Evolutionary conservation across 1,140 invertebrate species (phyloP).

Genomic region (Penaeus indicus): DNA sequence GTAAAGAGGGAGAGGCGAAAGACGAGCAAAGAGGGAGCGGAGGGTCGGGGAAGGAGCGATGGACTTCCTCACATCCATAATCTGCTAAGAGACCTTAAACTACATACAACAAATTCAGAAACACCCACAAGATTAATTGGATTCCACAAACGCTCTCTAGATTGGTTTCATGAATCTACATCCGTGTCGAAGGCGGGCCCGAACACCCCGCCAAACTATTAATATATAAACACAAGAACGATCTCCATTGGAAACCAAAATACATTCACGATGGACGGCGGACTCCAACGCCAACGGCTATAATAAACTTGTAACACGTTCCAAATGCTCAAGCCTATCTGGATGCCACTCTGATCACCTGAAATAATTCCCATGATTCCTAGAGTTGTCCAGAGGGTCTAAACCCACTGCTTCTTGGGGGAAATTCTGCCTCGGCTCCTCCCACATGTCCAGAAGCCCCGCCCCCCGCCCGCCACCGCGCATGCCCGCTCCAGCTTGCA

Average conservation of each 20-base stretch:
- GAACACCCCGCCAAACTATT: constrained; percentile 55
- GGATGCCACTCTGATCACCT: constrained; percentile 60
- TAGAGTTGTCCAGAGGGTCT: constrained; percentile 57
- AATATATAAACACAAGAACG: constrained; percentile 61
- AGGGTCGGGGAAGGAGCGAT: too few species aligned
- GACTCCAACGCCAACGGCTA: constrained; percentile 52
- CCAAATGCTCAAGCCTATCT: constrained; percentile 60
- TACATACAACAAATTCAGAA: constrained; percentile 37
- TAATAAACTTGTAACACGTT: constrained; percentile 63
- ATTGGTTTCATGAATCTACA: constrained; percentile 62
- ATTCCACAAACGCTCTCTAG: constrained; percentile 58
- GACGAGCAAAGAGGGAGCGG: too few species aligned
- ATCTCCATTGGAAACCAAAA: constrained; percentile 60
- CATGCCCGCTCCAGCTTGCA: constrained; percentile 37
- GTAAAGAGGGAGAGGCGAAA: too few species aligned
- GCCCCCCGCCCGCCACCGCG: neutral
- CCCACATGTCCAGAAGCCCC: constrained; percentile 18
- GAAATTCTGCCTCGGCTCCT: constrained; percentile 22
- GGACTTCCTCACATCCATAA: too few species aligned
- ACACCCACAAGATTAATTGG: constrained; percentile 55
- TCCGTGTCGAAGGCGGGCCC: constrained; percentile 54
- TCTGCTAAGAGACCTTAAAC: too few species aligned
- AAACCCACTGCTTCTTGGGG: constrained; percentile 59
- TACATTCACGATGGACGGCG: constrained; percentile 59
- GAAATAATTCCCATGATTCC: constrained; percentile 63